phyloP scores from a whole-genome alignment of 1,140 invertebrate species.

The Drosophila truncata region DNA sequence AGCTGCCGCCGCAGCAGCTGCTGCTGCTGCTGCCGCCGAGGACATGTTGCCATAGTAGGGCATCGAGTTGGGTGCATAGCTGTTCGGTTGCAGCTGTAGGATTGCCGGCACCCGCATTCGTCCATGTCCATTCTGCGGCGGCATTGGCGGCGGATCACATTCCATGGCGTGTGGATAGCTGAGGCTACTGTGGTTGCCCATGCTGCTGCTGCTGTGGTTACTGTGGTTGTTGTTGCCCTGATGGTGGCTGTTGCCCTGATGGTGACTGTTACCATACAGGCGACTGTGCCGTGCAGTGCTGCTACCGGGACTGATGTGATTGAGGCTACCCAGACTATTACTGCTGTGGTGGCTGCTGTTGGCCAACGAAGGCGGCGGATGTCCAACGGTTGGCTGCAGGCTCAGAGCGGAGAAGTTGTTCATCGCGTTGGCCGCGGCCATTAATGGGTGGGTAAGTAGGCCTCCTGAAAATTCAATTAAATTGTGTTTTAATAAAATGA shows the following conservation, averaged over 20 bases:
- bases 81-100: conserved; percentile 44
- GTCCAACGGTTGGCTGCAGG: conserved; percentile 44
- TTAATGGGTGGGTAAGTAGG: conserved; percentile 62
- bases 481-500: not conserved
- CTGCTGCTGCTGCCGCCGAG: conserved; percentile 38
- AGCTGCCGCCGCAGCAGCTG: conserved; percentile 53
- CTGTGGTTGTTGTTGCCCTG: conserved; percentile 31
- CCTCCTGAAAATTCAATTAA: conserved; percentile 62
- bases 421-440: conserved; percentile 65
- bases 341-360: conserved; percentile 35
- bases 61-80: conserved; percentile 57
- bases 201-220: conserved; percentile 10
- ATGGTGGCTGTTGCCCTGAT: conserved; percentile 26
- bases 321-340: conserved; percentile 71
- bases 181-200: conserved; percentile 44
- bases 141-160: conserved; percentile 79
- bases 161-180: conserved; percentile 84
- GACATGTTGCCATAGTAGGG: conserved; percentile 57
- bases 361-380: conserved; percentile 26
- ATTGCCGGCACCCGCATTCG: conserved; percentile 58
- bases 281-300: conserved; percentile 11
- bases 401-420: conserved; percentile 69
- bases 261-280: conserved; percentile 20
- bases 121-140: conserved; percentile 57
- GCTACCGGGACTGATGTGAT: conserved; percentile 51